phyloP scores from a whole-genome alignment of 2,113 vertebrate species.

The Phaethon lepturus region DNA sequence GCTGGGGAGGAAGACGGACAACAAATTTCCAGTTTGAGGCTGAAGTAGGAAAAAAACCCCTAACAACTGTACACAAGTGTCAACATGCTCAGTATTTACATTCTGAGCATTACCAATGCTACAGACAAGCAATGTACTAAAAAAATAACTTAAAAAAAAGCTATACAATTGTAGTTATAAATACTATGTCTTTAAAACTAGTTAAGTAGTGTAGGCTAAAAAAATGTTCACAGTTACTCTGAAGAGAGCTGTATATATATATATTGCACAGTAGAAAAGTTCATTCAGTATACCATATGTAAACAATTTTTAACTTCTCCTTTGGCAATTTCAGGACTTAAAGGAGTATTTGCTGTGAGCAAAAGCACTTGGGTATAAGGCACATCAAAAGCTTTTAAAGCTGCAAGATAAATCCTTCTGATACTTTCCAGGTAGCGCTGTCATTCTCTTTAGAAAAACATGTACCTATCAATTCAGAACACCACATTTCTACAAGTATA shows the following conservation, averaged over 20 bases:
- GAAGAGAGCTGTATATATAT: conserved; percentile 73
- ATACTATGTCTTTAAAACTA: conserved; percentile 78
- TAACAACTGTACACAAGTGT: conserved; percentile 34
- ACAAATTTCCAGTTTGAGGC: conserved; percentile 61
- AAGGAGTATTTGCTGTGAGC: conserved; percentile 64
- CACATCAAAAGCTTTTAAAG: conserved; percentile 72
- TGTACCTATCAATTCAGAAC: conserved; percentile 15
- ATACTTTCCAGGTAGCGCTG: not conserved
- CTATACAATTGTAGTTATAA: conserved; percentile 82
- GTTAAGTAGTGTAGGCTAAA: conserved; percentile 72
- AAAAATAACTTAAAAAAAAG: conserved; percentile 81
- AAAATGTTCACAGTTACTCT: conserved; percentile 80
- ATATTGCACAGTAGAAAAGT: conserved; percentile 89
- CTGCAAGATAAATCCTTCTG: conserved; percentile 32
- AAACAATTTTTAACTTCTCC: conserved; percentile 74
- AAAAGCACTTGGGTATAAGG: conserved; percentile 81
- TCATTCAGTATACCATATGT: conserved; percentile 77
- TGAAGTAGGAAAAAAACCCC: not conserved
- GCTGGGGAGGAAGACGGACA: not conserved
- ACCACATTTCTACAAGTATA: not conserved
- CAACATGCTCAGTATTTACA: conserved; percentile 13
- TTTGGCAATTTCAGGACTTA: conserved; percentile 68
- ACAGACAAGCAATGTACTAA: conserved; percentile 64
- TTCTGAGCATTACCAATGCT: conserved; percentile 44
- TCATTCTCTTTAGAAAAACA: not conserved